These are phyloP conservation scores for Australoheros facetus DNA, from an alignment of 2,797 vertebrate species.

Conservation along the genomic window DNA sequence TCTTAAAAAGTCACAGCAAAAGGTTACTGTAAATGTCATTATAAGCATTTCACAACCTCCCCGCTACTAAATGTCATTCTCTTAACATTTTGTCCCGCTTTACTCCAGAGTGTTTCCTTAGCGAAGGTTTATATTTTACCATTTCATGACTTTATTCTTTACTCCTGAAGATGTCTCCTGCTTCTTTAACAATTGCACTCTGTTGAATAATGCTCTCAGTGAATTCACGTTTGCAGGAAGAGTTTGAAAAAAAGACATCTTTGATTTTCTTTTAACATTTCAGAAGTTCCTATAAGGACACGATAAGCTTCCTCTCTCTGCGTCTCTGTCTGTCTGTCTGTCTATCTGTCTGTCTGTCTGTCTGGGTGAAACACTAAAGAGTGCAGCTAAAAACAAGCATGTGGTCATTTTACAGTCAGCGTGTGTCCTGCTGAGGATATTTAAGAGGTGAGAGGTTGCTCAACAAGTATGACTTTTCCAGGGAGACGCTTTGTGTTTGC, in stretches of 20 bases:
- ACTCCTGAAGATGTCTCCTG: not conserved
- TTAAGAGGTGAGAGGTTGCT: slow-evolving; percentile 30
- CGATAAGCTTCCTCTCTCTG: not conserved
- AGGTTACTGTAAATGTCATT: slow-evolving; percentile 77
- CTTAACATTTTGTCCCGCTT: slow-evolving; percentile 57
- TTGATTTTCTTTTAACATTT: not conserved
- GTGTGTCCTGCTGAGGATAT: slow-evolving; percentile 21
- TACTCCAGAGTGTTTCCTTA: slow-evolving; percentile 36
- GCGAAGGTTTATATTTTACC: slow-evolving; percentile 48
- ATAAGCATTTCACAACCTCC: slow-evolving; percentile 59
- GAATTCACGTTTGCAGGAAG: slow-evolving; percentile 23
- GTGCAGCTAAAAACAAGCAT: slow-evolving; percentile 31
- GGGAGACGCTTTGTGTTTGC: slow-evolving; percentile 4
- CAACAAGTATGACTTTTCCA: slow-evolving; percentile 26
- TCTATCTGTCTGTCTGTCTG: not conserved
- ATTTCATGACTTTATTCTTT: slow-evolving; percentile 38
- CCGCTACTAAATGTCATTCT: slow-evolving; percentile 72
- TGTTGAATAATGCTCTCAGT: slow-evolving; percentile 37
- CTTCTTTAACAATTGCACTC: slow-evolving; percentile 42
- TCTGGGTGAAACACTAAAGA: slow-evolving; percentile 1
- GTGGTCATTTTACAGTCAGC: slow-evolving; percentile 36
- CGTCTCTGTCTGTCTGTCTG: not conserved
- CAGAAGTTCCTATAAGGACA: not conserved
- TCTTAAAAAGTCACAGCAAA: slow-evolving; percentile 74
- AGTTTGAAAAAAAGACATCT: not conserved